Conservation (phyloP, 2,888 invertebrate genomes). For the Odontomyia ornata region DNA sequence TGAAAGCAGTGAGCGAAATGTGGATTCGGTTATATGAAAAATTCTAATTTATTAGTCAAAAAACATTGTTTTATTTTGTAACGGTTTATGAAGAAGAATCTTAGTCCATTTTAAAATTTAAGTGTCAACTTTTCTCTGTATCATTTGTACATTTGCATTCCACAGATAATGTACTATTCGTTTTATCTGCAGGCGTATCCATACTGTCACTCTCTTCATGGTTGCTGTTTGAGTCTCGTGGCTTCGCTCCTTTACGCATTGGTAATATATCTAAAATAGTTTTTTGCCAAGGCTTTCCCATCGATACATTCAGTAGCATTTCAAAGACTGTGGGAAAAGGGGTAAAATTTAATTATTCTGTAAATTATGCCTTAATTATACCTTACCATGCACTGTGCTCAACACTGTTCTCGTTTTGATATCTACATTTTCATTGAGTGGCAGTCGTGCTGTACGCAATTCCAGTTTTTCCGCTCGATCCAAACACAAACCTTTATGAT, state of each 20-base stretch:
- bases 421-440: conserved; percentile 86
- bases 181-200: too few relatives aligned
- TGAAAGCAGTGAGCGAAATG: too few relatives aligned
- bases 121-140: too few relatives aligned
- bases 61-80: too few relatives aligned
- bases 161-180: too few relatives aligned
- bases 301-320: conserved; percentile 78
- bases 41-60: too few relatives aligned
- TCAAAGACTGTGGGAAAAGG: conserved; percentile 80
- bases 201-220: not conserved
- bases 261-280: conserved; percentile 81
- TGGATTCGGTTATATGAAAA: too few relatives aligned
- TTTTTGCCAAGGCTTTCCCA: conserved; percentile 81
- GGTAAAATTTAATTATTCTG: too few relatives aligned
- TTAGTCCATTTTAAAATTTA: not conserved
- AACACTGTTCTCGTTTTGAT: conserved; percentile 94
- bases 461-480: conserved; percentile 81
- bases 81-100: not conserved
- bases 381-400: conserved; percentile 92
- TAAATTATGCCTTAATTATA: too few relatives aligned
- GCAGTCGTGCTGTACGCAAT: conserved; percentile 83
- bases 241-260: conserved; percentile 75
- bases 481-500: conserved; percentile 91
- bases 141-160: too few relatives aligned
- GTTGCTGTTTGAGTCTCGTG: conserved; percentile 55